Conservation (phyloP, 2,113 vertebrate genomes). For the Girardinichthys multiradiatus region DNA sequence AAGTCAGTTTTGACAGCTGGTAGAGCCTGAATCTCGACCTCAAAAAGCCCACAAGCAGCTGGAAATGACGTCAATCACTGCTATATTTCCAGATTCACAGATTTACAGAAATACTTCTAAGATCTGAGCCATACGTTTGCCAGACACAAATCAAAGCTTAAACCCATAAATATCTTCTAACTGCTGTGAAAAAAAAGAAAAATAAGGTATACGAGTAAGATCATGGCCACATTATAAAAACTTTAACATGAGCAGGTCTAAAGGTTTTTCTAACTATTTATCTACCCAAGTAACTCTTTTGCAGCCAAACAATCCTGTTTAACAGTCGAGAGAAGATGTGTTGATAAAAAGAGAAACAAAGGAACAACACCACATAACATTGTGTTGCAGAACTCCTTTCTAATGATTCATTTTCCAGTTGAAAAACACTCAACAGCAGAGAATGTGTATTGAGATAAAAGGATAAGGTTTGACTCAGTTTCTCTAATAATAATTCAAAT, state of each 20-base stretch:
- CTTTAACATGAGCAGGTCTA: neutral
- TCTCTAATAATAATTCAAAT: constrained; percentile 41
- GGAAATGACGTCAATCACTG: neutral
- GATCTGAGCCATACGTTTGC: neutral
- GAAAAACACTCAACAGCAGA: constrained; percentile 5
- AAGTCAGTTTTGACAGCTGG: constrained; percentile 25
- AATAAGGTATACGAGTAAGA: neutral
- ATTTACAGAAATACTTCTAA: neutral
- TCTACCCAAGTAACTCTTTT: neutral
- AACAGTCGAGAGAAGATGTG: neutral
- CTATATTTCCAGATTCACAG: neutral
- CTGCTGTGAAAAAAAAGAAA: neutral
- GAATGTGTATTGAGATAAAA: constrained; percentile 24
- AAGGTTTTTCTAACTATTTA: neutral
- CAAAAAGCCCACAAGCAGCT: constrained; percentile 11
- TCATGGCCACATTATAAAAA: neutral
- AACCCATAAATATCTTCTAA: neutral
- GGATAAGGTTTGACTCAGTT: constrained; percentile 14
- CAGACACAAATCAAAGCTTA: neutral
- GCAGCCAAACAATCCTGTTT: constrained; percentile 7
- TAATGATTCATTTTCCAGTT: constrained; percentile 4
- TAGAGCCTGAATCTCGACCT: constrained; percentile 18
- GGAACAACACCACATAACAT: neutral
- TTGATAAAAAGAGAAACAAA: neutral
- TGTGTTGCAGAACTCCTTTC: neutral